Conservation (phyloP, 2,888 invertebrate genomes). For the Mythimna ferrago region DNA sequence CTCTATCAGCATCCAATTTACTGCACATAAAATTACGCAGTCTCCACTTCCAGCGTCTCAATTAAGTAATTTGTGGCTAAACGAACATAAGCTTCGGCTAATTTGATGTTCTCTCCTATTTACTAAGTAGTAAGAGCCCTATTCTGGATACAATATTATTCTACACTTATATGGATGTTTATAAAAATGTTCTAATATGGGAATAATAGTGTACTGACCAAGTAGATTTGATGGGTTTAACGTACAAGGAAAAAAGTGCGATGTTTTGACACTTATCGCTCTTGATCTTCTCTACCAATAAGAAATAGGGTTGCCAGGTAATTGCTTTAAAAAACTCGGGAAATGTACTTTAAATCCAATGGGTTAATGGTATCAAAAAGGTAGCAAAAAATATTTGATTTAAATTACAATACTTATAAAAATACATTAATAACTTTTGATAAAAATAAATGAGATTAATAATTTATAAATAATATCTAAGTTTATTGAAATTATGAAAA, state of each 20-base stretch:
- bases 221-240: slow-evolving; percentile 3
- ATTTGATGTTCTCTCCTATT: slow-evolving; percentile 28
- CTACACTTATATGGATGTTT: background rate
- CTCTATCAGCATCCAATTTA: slow-evolving; percentile 1
- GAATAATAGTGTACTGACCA: slow-evolving; percentile 16
- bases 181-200: slow-evolving; percentile 38
- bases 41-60: background rate
- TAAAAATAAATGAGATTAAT: no score
- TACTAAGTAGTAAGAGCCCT: slow-evolving; percentile 17
- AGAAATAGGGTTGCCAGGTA: no score
- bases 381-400: no score
- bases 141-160: background rate
- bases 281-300: background rate
- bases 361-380: no score
- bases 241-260: slow-evolving; percentile 9
- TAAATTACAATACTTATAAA: no score
- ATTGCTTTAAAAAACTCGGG: no score
- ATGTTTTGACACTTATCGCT: slow-evolving; percentile 1
- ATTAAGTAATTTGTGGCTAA: slow-evolving; percentile 49
- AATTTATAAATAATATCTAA: no score
- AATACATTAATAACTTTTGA: no score
- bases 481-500: no score
- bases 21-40: slow-evolving; percentile 22
- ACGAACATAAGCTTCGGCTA: slow-evolving; percentile 10
- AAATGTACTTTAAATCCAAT: no score